These are phyloP conservation scores for Tapera naevia DNA, from an alignment of 2,797 vertebrate genomes.

Conservation along the genomic window DNA sequence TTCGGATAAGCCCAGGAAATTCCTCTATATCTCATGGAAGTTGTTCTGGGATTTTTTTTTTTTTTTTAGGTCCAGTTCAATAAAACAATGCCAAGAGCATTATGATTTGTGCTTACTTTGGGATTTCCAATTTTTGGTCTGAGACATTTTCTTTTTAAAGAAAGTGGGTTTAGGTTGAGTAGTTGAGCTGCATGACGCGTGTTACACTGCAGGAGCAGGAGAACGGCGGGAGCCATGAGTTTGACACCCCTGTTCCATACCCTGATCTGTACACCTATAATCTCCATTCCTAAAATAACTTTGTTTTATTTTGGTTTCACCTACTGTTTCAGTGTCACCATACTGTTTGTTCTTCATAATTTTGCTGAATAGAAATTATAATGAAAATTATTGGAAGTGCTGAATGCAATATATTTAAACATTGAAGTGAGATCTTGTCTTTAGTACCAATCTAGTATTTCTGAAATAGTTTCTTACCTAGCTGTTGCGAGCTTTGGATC, in stretches of 20 bases:
- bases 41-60: background rate
- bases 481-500: background rate
- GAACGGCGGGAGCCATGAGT: too few species aligned
- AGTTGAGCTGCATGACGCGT: background rate
- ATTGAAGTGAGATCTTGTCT: background rate
- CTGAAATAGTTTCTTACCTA: background rate
- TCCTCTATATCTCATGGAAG: background rate
- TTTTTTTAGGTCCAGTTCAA: background rate
- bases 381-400: background rate
- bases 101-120: background rate
- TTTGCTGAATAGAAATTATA: background rate
- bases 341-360: background rate
- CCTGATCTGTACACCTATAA: background rate
- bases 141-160: background rate
- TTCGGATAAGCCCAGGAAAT: background rate
- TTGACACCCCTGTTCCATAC: too few species aligned
- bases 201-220: too few species aligned
- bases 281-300: background rate
- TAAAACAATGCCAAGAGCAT: background rate
- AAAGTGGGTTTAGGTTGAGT: background rate
- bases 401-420: background rate
- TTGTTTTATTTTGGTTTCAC: background rate
- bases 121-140: background rate
- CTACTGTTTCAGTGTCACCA: background rate
- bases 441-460: background rate